Evolutionary conservation across 2,113 vertebrate genomes (phyloP), one percentile per base, ranked within the genome.

Genomic region (Bufo bufo): DNA sequence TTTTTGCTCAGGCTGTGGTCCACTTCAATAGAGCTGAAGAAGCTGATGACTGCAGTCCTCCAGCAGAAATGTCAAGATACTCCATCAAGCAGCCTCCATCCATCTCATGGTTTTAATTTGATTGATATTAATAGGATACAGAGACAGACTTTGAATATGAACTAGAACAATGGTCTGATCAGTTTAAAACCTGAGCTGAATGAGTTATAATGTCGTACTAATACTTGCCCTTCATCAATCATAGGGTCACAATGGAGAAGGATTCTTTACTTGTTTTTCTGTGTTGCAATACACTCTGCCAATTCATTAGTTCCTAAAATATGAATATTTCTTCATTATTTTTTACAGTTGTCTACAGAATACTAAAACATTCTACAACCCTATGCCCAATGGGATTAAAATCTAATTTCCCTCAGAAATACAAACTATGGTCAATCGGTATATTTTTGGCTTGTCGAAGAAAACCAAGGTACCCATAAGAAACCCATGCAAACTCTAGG

Each of bases 91-190:
- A 33, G 19, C 84, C n/a, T 12, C 50, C 71, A 85, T 85, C 66
- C 23, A 85, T 85, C 69, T 75, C 11, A 16, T 17, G 19, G 66
- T 74, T 75, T 75, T 59, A 75, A 85, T 75, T 59, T 69, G 54
- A 72, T 85, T 52, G 71, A 66, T 80, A 65, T 43, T 77, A 66
- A 58, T 80, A 87, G 50, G 77, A 58, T 59, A 19, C 50, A 71
- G 85, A 63, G 58, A n/a, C 9, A 72, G 83, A 45, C 52, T 10
- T 45, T 47, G 19, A 71, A 50, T 65, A 9, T 19, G 16, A 19
- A 87, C 13, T 50, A 58, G 77, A 50, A 79, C 77, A 87, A 79
- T 56, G 7, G 59, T n/a, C 59, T 78, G 75, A 86, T 86, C 61
- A 69, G 75, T 80, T 79, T 79, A 80, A 54, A 56, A 50, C 49